Base-by-base conservation (phyloP, 2,888 invertebrate species). In the Caenorhabditis becei region DNA sequence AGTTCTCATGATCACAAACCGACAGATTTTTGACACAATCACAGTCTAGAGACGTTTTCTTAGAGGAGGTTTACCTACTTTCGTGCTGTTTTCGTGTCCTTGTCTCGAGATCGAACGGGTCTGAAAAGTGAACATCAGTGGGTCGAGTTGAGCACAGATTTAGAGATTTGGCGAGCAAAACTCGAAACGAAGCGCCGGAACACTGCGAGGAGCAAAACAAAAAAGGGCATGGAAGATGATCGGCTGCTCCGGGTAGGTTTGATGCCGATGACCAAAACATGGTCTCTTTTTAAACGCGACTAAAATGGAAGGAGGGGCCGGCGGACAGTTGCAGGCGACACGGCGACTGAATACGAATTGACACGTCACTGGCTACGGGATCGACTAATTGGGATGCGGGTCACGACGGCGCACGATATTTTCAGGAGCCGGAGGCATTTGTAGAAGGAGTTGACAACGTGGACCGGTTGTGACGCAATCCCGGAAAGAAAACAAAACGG, bases 311-410 rank as follows among this genome's bases (percentile, higher is more conserved):
- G 5, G 70, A 61, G 51, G 69, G 61, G 70, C 59, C 61, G 59
- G 37, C 37, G 56, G 23, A 70, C 69, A 70, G 70, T 70, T 70
- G 70, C 70, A 70, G 47, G 41, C 51, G 61, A 71, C 16, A 59
- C 70, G 28, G 49, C 59, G 23, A 18, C 20, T 20, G 71, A 62
- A 71, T 71, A 71, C 71, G 62, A 71, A 71, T 71, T 32, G 53
- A 47, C 54, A 54, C 61, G 35, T 59, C 37, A 59, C 54, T 53
- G 61, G 44, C 53, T 53, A 54, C 62, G 54, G n/a, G 53, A 59
- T 51, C 24, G 28, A 18, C 32, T 44, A n/a, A 54, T 63, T 49
- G 2, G 20, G 18, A 72, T 72, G 44, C 72, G 28, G 58, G 47
- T 72, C 72, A 72, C 63, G 65, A 37, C 0, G 49, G 63, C 37